phyloP scores from a whole-genome alignment of 1,140 invertebrate genomes.

The Conopomorpha cramerella region DNA sequence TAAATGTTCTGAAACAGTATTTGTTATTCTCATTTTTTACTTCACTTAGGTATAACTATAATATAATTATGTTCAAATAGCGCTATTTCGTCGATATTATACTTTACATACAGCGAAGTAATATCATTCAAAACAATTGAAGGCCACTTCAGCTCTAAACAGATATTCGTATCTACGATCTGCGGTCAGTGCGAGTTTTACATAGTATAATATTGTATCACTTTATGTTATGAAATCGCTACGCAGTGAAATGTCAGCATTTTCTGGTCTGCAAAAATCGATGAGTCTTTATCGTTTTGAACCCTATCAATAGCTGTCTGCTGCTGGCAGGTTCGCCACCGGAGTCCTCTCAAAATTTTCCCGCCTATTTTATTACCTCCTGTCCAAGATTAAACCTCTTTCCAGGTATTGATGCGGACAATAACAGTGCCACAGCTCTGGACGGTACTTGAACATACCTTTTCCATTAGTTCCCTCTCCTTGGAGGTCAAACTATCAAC shows the following conservation, averaged over 20 bases:
- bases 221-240: too few species aligned
- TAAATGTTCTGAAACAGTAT: neutral
- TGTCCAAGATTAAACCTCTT: constrained; percentile 52
- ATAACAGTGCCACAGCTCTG: too few species aligned
- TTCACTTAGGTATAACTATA: too few species aligned
- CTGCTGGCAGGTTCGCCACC: constrained; percentile 43
- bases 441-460: too few species aligned
- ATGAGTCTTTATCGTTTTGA: constrained; percentile 15
- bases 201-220: constrained; percentile 9
- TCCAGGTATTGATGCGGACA: too few species aligned
- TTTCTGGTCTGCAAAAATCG: constrained; percentile 34
- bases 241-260: too few species aligned
- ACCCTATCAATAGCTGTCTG: constrained; percentile 57
- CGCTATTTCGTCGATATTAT: too few species aligned
- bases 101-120: too few species aligned
- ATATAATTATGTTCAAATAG: too few species aligned
- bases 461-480: too few species aligned
- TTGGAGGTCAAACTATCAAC: too few species aligned
- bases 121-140: neutral
- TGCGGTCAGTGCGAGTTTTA: neutral
- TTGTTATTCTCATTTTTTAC: too few species aligned
- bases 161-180: neutral
- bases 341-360: constrained; percentile 45
- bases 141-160: neutral
- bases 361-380: constrained; percentile 54